phyloP scores from a whole-genome alignment of 2,888 invertebrate species.

The Clostera curtula region DNA sequence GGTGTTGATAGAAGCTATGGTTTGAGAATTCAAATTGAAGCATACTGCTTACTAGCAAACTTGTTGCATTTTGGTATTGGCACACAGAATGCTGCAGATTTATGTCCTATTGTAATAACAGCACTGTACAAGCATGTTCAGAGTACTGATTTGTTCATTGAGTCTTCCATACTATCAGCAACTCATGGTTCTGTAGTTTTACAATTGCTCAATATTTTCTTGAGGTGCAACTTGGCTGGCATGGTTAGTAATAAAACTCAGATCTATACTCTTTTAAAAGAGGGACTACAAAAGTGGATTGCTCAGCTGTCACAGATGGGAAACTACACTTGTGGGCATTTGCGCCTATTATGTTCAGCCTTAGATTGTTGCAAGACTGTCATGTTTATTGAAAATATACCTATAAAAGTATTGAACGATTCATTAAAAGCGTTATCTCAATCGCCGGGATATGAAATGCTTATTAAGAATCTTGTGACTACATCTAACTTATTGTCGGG shows the following conservation, averaged over 20 bases:
- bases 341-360: constrained; percentile 48
- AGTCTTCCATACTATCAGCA: constrained; percentile 65
- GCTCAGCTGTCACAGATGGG: constrained; percentile 50
- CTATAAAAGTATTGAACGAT: constrained; percentile 42
- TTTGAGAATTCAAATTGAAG: constrained; percentile 78
- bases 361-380: constrained; percentile 54
- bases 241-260: constrained; percentile 42
- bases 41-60: constrained; percentile 73
- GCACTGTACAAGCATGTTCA: constrained; percentile 75
- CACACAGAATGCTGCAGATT: constrained; percentile 51
- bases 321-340: constrained; percentile 60
- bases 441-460: constrained; percentile 58
- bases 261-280: constrained; percentile 51
- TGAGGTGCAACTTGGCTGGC: constrained; percentile 31
- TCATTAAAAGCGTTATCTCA: constrained; percentile 43
- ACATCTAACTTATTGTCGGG: constrained; percentile 61
- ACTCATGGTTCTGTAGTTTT: constrained; percentile 75
- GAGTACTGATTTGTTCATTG: constrained; percentile 64
- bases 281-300: constrained; percentile 67
- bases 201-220: constrained; percentile 52
- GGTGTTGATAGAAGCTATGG: constrained; percentile 66
- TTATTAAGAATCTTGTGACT: constrained; percentile 48
- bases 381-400: constrained; percentile 37
- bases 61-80: constrained; percentile 70
- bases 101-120: constrained; percentile 73